Percentiles rank a stretch among this genome's conserved stretches.
Evolutionary conservation across 2,888 invertebrate genomes (phyloP).

Genomic region (Nephrocerus scutellatus): DNA sequence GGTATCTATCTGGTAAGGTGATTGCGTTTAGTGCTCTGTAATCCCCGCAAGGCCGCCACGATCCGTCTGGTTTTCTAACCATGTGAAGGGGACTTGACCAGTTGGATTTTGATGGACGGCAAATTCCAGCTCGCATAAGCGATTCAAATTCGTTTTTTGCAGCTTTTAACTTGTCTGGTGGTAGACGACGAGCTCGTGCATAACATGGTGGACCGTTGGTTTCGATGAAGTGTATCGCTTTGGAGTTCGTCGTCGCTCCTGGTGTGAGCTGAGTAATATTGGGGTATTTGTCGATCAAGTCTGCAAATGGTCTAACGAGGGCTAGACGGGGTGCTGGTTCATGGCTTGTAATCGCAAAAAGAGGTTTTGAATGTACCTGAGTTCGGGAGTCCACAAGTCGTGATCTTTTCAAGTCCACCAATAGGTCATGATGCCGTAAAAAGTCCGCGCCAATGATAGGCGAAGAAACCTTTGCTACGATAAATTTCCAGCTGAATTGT

Average conservation of each 20-base stretch:
- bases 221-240: slow-evolving; percentile 16
- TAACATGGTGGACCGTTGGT: slow-evolving; percentile 16
- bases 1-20: slow-evolving; percentile 36
- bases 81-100: slow-evolving; percentile 20
- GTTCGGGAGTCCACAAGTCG: slow-evolving; percentile 13
- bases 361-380: background rate
- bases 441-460: slow-evolving; percentile 26
- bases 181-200: slow-evolving; percentile 12
- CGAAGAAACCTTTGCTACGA: slow-evolving; percentile 22
- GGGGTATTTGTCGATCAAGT: too few species aligned
- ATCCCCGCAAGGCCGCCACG: slow-evolving; percentile 18
- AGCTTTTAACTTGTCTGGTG: slow-evolving; percentile 11
- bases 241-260: too few species aligned
- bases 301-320: too few species aligned
- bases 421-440: slow-evolving; percentile 13
- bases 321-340: too few species aligned
- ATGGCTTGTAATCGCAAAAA: too few species aligned
- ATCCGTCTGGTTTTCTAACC: slow-evolving; percentile 16
- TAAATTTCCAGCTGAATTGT: slow-evolving; percentile 23
- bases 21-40: slow-evolving; percentile 14
- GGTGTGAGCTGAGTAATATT: too few species aligned
- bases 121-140: slow-evolving; percentile 15
- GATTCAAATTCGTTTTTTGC: slow-evolving; percentile 20
- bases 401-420: slow-evolving; percentile 14
- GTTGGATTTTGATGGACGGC: slow-evolving; percentile 18